Percentiles rank a stretch among this genome's conserved stretches.
Conservation (phyloP, 1,140 invertebrate species). For the Asbolus verrucosus region DNA sequence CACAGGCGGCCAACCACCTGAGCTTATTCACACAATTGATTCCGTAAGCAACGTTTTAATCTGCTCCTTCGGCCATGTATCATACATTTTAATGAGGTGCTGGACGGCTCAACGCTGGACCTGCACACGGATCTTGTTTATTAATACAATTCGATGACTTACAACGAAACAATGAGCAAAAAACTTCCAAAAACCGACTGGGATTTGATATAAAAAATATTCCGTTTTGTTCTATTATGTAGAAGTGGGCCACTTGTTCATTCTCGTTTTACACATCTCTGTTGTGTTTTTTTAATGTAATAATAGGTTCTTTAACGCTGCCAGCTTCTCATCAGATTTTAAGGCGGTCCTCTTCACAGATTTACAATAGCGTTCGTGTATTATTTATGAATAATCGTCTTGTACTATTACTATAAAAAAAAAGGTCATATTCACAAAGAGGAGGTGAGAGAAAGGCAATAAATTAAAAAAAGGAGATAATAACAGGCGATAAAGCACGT, state of each 20-base stretch:
- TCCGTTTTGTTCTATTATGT: neutral
- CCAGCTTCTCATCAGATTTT: conserved; percentile 2
- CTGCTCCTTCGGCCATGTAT: conserved; percentile 1
- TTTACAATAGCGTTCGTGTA: conserved; percentile 5
- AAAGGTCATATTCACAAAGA: conserved; percentile 3
- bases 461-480: neutral
- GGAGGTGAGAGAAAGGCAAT: conserved; percentile 27
- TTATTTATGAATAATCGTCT: neutral
- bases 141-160: too few species aligned
- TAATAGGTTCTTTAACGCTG: conserved; percentile 23
- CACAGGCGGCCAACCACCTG: neutral
- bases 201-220: conserved; percentile 1
- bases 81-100: conserved; percentile 10
- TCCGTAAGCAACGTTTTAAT: neutral
- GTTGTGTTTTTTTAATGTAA: conserved; percentile 10
- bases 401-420: conserved; percentile 1
- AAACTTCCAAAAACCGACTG: conserved; percentile 4
- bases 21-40: too few species aligned
- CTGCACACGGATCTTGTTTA: conserved; percentile 9
- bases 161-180: neutral
- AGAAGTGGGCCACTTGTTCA: conserved; percentile 14
- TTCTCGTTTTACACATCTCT: neutral
- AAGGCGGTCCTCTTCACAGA: conserved; percentile 12
- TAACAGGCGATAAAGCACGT: too few species aligned
- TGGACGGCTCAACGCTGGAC: too few species aligned